Evolutionary conservation across 1,140 invertebrate species (phyloP), one percentile per base, ranked within the genome.

Genomic region (Nixonia krombeini): DNA sequence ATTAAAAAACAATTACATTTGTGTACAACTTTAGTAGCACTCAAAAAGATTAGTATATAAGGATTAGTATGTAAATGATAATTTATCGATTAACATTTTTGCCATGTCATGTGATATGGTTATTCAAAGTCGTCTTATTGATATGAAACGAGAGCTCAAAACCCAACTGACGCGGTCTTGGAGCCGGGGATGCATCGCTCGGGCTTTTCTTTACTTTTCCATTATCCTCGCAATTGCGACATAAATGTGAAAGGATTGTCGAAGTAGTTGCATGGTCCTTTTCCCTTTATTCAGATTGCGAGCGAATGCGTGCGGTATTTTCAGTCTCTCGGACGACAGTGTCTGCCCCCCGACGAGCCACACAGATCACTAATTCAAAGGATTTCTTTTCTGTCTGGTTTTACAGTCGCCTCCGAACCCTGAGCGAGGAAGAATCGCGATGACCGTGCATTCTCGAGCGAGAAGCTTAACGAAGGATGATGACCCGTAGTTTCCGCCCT

Each of bases 361-460:
- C 37, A 44, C 23, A 42, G 23, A 41, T 28, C 23, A 70, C 71
- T 81, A 80, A 82, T 80, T 33, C 28, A 38, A 35, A 55, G 68
- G 73, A 63, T 73, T 63, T 77, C 31, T 75, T 72, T 74, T 79
- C 75, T 78, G 63, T 66, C 55, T 81, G 73, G 51, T 65, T 82
- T 84, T 81, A 18, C 82, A 84, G 82, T 74, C 26, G 58, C 59
- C 63, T 56, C 55, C 35, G 38, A 21, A 29, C 40, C 44, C 41
- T 26, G 61, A 40, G 41, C 12, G 16, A 45, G 31, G 45, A 67
- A 49, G 52, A 63, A 56, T 50, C 23, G 23, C 31, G n/a, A 65
- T 50, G 46, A 56, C 37, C 37, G 15, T 33, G n/a, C 50, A 50
- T 55, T 26, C 25, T 55, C 37, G 38, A 41, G 40, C 7, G 50